phyloP scores from a whole-genome alignment of 2,888 invertebrate species.

The Lordiphosa fenestrarum region DNA sequence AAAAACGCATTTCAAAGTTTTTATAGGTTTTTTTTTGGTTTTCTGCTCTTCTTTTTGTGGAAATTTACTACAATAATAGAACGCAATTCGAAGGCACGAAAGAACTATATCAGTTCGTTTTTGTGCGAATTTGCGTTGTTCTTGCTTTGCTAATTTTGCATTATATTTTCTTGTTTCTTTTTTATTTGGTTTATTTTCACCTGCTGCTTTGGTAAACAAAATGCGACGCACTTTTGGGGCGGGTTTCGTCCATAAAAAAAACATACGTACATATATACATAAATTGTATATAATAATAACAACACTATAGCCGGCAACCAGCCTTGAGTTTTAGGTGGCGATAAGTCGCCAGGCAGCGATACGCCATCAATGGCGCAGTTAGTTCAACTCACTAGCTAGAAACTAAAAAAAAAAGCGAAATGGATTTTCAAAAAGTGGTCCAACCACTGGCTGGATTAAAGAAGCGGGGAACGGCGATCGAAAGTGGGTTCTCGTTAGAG shows the following conservation, averaged over 20 bases:
- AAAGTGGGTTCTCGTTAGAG: too few species aligned
- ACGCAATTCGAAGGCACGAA: too few species aligned
- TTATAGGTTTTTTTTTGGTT: conserved; percentile 2
- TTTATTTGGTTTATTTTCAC: conserved; percentile 15
- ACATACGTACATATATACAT: conserved; percentile 6
- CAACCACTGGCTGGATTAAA: too few species aligned
- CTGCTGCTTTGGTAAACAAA: conserved; percentile 28
- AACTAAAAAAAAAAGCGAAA: too few species aligned
- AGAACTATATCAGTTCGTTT: too few species aligned
- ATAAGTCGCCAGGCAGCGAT: conserved; percentile 37
- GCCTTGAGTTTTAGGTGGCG: conserved; percentile 47
- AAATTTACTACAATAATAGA: neutral
- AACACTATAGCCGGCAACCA: conserved; percentile 23
- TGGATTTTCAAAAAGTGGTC: too few species aligned
- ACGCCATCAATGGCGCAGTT: too few species aligned
- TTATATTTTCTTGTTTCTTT: conserved; percentile 9
- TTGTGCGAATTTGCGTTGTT: too few species aligned
- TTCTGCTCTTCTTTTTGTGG: too few species aligned
- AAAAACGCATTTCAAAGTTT: neutral
- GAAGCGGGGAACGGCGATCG: too few species aligned
- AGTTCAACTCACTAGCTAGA: too few species aligned
- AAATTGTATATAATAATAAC: conserved; percentile 2
- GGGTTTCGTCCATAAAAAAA: conserved; percentile 27
- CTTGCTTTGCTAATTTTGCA: conserved; percentile 13
- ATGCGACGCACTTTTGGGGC: conserved; percentile 54